Evolutionary conservation across 1,140 invertebrate genomes (phyloP).

Genomic region (Listronotus bonariensis): DNA sequence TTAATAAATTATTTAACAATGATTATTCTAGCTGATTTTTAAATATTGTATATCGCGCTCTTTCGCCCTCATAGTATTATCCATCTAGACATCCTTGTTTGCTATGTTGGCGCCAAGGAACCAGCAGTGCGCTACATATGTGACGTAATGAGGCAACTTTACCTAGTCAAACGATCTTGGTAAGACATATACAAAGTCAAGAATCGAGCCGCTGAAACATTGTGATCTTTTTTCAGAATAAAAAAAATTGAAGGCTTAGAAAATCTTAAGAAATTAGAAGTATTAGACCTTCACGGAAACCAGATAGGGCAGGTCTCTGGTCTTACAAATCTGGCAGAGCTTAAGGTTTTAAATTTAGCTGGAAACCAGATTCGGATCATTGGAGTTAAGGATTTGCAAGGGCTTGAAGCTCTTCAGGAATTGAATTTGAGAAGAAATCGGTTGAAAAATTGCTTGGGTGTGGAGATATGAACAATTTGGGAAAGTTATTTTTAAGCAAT

Average conservation of each 20-base stretch:
- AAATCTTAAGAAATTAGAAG: constrained; percentile 74
- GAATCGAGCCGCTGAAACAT: background rate
- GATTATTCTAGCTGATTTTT: no score
- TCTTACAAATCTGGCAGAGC: constrained; percentile 64
- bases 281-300: constrained; percentile 91
- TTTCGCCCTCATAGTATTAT: no score
- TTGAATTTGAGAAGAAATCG: constrained; percentile 86
- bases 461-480: constrained; percentile 76
- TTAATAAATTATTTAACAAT: no score
- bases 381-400: constrained; percentile 73
- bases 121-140: no score
- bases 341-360: constrained; percentile 90
- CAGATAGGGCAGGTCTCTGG: constrained; percentile 73
- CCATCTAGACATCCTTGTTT: no score
- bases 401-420: constrained; percentile 77
- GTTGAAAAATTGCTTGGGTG: constrained; percentile 80
- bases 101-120: no score
- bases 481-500: constrained; percentile 83
- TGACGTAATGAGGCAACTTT: no score
- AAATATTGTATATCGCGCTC: no score
- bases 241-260: constrained; percentile 77
- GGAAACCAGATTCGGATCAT: constrained; percentile 84
- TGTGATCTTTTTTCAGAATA: constrained; percentile 61
- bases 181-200: background rate
- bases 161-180: no score